Evolutionary conservation across 2,797 vertebrate genomes (phyloP), one percentile per base, ranked within the genome.

Genomic region (Microctenopoma lineatum): DNA sequence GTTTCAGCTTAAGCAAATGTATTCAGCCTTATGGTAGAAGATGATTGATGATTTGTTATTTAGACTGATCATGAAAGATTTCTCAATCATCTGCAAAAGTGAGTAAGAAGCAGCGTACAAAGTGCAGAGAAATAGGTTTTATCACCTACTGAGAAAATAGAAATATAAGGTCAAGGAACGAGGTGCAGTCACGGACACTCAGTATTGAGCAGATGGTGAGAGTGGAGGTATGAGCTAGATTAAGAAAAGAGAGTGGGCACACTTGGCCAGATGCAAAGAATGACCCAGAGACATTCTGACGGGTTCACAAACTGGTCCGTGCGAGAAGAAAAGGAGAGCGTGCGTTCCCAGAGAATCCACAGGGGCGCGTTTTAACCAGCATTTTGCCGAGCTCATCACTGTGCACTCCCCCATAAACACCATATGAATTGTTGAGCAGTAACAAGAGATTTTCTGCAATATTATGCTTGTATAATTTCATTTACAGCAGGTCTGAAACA

Each of bases 111-210:
- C 78, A 32, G 11, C 59, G 55, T 66, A 50, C 10, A 54, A 51
- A 66, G 55, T 29, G 45, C 16, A 16, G 25, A 66, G 53, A 14
- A 59, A 57, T 51, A 36, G 48, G 16, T 59, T 75, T 42, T 61
- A 39, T 16, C 47, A 34, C 46, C 61, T 42, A 25, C 38, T 59
- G 5, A 59, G 32, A 77, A 75, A 81, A 83, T 45, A 60, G 51
- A 56, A 66, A 44, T 29, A 59, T 45, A 58, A 57, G 84, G 68
- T 86, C 79, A 73, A 71, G n/a, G 73, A 66, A 83, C 10, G 18
- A 66, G 68, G 59, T 51, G 59, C 55, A 76, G 66, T 80, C 75
- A 62, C 0, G 14, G 50, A 16, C 55, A 3, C 42, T 68, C 56
- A 14, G 60, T 72, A 61, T 45, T 73, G 54, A 63, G 56, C 63